Evolutionary conservation across 2,888 invertebrate species (phyloP), one percentile per base, ranked within the genome.

Genomic region (Eurois occulta): DNA sequence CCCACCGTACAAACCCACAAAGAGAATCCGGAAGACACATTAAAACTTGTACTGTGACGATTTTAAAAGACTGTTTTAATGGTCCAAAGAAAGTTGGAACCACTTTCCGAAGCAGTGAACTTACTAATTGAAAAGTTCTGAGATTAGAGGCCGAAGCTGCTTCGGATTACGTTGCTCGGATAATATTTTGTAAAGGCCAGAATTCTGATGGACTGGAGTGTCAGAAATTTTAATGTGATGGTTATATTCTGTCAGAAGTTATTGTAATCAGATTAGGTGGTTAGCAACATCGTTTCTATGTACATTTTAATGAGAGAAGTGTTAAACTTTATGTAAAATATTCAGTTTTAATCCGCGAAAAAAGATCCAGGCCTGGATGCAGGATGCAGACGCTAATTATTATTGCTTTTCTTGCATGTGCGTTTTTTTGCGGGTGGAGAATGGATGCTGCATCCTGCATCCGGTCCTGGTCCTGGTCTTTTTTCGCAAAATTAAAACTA

Each of bases 41-140:
- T 95, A 95, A 95, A 95, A 95, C 92, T 95, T 95, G 91, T 90
- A 91, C 91, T 91, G 90, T 90, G 88, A 88, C 90, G 90, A 92
- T 92, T 91, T 87, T 90, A 82, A 86, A 88, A 90, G 89, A 91
- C 89, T 78, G 79, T 71, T 93, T 92, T 92, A 94, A 93, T 92
- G 90, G 92, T 76, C 48, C 66, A 73, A 78, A 80, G 77, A 76
- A 90, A 86, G 82, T 90, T 83, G 76, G 74, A 43, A 77, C 86
- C 84, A 81, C 69, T 88, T 88, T 90, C 86, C 85, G 80, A 83
- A 86, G 85, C 84, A 84, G 88, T 72, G 72, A 87, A 83, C 79
- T 87, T 82, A 84, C 70, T 88, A 88, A 88, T 88, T 88, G 87
- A 88, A 88, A 88, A 88, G 88, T 88, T 88, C 77, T 28, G 67